A percentile compares a stretch with the other conserved stretches of the same genome.
phyloP scores from a whole-genome alignment of 1,140 invertebrate genomes.

The Chelonus insularis region DNA sequence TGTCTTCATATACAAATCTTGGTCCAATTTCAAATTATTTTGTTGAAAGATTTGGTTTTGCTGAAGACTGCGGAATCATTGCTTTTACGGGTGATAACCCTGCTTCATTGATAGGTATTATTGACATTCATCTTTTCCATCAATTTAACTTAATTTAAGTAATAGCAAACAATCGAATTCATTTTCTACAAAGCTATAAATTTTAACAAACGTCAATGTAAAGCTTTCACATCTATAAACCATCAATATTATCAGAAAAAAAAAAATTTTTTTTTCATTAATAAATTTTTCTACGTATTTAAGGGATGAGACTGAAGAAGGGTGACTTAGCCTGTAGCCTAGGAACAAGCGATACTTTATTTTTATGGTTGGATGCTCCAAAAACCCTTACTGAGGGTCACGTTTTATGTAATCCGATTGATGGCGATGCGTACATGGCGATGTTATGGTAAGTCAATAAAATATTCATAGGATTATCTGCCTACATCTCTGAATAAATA shows the following conservation, averaged over 20 bases:
- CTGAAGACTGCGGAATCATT: conserved; percentile 75
- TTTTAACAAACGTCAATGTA: no score
- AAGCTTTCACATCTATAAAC: no score
- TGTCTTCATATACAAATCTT: conserved; percentile 69
- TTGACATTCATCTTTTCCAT: no score
- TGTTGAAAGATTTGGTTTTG: conserved; percentile 83
- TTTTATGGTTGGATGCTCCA: conserved; percentile 76
- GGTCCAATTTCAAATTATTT: conserved; percentile 79
- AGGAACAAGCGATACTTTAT: conserved; percentile 91
- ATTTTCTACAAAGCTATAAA: no score
- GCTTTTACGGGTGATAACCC: conserved; percentile 96
- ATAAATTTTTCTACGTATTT: conserved; percentile 25
- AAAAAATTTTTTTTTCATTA: conserved; percentile 8
- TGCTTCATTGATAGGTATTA: conserved; percentile 80
- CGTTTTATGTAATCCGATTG: conserved; percentile 83
- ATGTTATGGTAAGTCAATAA: conserved; percentile 73
- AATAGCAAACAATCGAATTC: no score
- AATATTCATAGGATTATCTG: no score
- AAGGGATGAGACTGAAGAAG: conserved; percentile 77
- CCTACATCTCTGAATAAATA: no score
- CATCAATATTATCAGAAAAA: no score
- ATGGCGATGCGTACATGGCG: conserved; percentile 78
- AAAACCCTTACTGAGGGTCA: conserved; percentile 76
- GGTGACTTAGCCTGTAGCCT: conserved; percentile 88
- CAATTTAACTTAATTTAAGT: no score